A percentile compares a stretch with the other conserved stretches of the same genome.
Evolutionary conservation across 1,140 invertebrate species (phyloP).

Genomic region (Diorhabda sublineata): DNA sequence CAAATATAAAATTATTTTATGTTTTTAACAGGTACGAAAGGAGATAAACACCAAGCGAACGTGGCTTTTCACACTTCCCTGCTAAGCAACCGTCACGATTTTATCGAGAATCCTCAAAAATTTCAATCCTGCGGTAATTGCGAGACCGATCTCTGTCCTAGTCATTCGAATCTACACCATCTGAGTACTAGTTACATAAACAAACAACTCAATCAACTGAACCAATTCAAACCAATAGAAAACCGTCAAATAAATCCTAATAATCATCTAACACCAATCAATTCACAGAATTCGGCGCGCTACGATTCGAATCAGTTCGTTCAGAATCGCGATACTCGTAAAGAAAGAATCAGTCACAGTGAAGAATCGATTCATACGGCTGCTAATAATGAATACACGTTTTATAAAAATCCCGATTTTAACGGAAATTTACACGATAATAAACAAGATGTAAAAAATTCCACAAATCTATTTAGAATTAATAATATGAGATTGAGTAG

Average conservation of each 20-base stretch:
- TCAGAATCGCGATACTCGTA: slow-evolving; percentile 3
- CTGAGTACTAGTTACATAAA: slow-evolving; percentile 35
- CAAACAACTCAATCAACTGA: slow-evolving; percentile 34
- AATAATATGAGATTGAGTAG: slow-evolving; percentile 39
- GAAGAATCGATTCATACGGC: slow-evolving; percentile 4
- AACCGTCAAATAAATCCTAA: background rate
- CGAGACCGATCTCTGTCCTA: slow-evolving; percentile 34
- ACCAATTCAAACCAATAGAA: slow-evolving; percentile 5
- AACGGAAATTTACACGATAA: slow-evolving; percentile 1
- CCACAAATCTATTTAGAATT: slow-evolving; percentile 28
- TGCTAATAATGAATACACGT: background rate
- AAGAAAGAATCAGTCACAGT: slow-evolving; percentile 12
- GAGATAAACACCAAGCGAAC: slow-evolving; percentile 28
- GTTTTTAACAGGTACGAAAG: slow-evolving; percentile 11
- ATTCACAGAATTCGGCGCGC: background rate
- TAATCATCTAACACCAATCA: background rate
- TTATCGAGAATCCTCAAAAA: slow-evolving; percentile 16
- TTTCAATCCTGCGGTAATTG: slow-evolving; percentile 31
- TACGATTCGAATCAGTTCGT: background rate
- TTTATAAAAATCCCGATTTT: slow-evolving; percentile 4
- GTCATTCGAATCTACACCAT: slow-evolving; percentile 38
- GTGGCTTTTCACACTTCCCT: slow-evolving; percentile 35
- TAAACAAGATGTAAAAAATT: slow-evolving; percentile 21
- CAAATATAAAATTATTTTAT: background rate
- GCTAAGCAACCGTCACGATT: slow-evolving; percentile 26